Base-by-base conservation (phyloP, 92 coral and sea anemone genomes). In the Hydrozoanthus gracilis region DNA sequence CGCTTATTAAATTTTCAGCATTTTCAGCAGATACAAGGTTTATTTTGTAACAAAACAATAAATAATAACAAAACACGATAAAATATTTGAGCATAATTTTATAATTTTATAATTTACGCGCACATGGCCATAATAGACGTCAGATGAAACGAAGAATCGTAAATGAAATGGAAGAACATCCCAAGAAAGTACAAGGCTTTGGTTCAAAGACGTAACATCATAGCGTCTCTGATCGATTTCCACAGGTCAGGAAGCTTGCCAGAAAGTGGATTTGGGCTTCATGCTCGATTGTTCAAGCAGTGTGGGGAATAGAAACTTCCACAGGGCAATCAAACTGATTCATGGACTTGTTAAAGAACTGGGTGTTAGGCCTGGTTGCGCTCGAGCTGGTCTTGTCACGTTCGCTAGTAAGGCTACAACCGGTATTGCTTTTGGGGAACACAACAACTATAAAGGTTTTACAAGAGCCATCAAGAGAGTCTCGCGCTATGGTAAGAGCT, bases 341-440 rank as follows among this genome's bases (percentile, higher is more conserved):
- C 17, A 20, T 11, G 52, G 15, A 44, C 73, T 79, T 12, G 72
- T 50, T 44, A 62, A 79, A 17, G 73, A 39, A 55, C 64, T 79
- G 62, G 84, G 27, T 61, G 54, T 79, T n/a, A 79, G 11, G 13
- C 84, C 84, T 6, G 73, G 72, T 10, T 11, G 84, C 51, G 62
- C 84, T 16, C 71, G 84, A 62, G 73, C 73, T 5, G 84, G 84
- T 7, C 56, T 79, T 64, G 84, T 79, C 13, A 64, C 73, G 3
- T 79, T 79, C 50, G 44, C 84, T 62, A 46, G 47, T 11, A 64
- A 79, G 62, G 84, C 84, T 8, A 79, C 84, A 47, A 79, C 84
- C 11, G 2, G 64, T 3, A 79, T 79, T 9, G 73, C 62, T 73
- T 79, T 79, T 64, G 84, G 64, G 20, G 64, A 45, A 39, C 64